Percentiles rank a stretch among this genome's conserved stretches.
phyloP scores from a whole-genome alignment of 2,113 vertebrate genomes.

The Lampris incognitus region DNA sequence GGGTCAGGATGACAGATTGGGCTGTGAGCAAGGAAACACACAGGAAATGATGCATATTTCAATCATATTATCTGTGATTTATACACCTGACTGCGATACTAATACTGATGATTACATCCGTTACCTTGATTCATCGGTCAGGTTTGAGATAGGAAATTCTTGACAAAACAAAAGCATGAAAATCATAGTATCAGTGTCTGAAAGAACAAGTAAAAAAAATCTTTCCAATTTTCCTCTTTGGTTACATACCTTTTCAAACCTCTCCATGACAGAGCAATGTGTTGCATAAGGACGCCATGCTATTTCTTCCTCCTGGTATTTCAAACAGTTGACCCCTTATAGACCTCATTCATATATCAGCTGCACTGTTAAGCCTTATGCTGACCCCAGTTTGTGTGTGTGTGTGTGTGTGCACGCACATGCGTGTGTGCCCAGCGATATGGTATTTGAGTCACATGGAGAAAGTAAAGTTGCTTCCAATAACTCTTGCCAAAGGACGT shows the following conservation, averaged over 20 bases:
- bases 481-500: slow-evolving; percentile 23
- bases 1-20: neutral
- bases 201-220: neutral
- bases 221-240: neutral
- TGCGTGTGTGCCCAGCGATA: slow-evolving; percentile 15
- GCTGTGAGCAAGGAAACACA: neutral
- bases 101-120: neutral
- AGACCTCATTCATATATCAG: slow-evolving; percentile 3
- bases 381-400: slow-evolving; percentile 13
- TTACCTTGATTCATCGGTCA: neutral
- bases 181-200: neutral
- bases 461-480: slow-evolving; percentile 35
- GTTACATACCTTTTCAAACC: neutral
- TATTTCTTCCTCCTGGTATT: neutral
- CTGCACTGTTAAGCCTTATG: neutral
- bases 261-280: neutral
- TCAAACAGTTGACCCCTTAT: neutral
- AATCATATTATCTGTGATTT: neutral
- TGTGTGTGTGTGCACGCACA: neutral
- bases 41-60: neutral
- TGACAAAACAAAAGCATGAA: neutral
- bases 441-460: slow-evolving; percentile 27
- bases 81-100: neutral
- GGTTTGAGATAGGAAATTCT: no score
- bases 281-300: neutral